Evolutionary conservation across 2,113 vertebrate species (phyloP).

Genomic region (Fregetta grallaria): DNA sequence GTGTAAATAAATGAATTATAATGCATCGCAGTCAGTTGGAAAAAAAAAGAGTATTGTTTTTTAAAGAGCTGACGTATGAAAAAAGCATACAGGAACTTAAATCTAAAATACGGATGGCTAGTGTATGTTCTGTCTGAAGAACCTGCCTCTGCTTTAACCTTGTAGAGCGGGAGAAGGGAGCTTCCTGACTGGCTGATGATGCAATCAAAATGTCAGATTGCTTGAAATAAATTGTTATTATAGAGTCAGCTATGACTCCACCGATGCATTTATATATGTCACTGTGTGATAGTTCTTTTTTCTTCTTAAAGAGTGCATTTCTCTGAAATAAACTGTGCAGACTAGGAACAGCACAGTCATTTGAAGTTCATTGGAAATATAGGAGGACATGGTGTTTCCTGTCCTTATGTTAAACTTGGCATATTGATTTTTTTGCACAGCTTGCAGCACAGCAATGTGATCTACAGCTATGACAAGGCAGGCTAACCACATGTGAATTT

Average conservation of each 20-base stretch:
- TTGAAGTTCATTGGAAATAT: slow-evolving; percentile 69
- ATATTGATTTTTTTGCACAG: slow-evolving; percentile 66
- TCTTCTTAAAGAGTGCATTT: slow-evolving; percentile 23
- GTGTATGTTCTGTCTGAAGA: neutral
- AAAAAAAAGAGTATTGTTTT: neutral
- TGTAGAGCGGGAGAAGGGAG: neutral
- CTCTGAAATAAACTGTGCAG: slow-evolving; percentile 2
- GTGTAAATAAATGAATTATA: neutral
- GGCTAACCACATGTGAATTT: slow-evolving; percentile 62
- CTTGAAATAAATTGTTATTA: slow-evolving; percentile 47
- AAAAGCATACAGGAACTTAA: neutral
- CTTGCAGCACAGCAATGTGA: slow-evolving; percentile 58
- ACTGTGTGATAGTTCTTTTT: neutral
- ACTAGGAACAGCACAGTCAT: slow-evolving; percentile 41
- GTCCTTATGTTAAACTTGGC: slow-evolving; percentile 69
- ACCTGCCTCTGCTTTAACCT: neutral
- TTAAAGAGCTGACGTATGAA: neutral
- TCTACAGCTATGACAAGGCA: slow-evolving; percentile 60
- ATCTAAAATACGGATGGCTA: neutral
- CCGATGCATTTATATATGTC: slow-evolving; percentile 21
- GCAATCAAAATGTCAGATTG: slow-evolving; percentile 33
- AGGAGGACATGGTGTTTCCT: slow-evolving; percentile 56
- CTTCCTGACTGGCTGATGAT: neutral
- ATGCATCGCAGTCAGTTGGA: neutral
- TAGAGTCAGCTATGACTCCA: neutral